Percentiles rank a stretch among this genome's conserved stretches.
Evolutionary conservation across 2,113 vertebrate genomes (phyloP).

Genomic region (Ondatra zibethicus): DNA sequence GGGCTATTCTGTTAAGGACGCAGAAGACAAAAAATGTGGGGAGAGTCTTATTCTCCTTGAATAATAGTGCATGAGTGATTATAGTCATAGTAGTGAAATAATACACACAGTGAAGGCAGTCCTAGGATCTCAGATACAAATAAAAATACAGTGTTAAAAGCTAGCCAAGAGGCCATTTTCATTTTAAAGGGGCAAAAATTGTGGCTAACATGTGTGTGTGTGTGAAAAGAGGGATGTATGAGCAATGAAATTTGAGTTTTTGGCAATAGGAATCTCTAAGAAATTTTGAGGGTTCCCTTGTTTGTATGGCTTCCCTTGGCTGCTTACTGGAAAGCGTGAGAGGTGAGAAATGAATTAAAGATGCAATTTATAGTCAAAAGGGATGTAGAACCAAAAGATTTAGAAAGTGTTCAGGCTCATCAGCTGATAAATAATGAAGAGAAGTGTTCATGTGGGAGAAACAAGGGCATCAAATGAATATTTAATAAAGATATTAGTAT

Average conservation of each 20-base stretch:
- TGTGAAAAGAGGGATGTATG: not conserved
- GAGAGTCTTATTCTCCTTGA: not conserved
- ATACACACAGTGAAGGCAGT: not conserved
- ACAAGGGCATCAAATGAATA: not conserved
- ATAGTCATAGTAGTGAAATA: not conserved
- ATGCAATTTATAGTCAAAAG: conserved; percentile 15
- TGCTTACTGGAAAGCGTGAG: not conserved
- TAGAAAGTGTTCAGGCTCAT: not conserved
- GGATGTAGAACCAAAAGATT: not conserved
- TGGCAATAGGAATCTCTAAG: not conserved
- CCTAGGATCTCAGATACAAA: not conserved
- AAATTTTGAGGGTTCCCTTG: not conserved
- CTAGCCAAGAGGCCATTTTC: not conserved
- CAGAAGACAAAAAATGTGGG: not conserved
- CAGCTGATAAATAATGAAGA: not conserved
- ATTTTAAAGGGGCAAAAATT: not conserved
- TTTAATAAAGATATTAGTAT: not conserved
- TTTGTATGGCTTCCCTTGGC: not conserved
- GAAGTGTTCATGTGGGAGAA: not conserved
- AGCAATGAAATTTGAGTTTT: not conserved
- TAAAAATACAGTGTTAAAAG: not conserved
- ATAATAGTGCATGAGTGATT: not conserved
- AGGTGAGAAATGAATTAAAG: conserved; percentile 20
- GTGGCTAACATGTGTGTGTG: not conserved
- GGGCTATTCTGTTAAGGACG: not conserved